Percentiles rank a stretch among this genome's conserved stretches.
phyloP scores from a whole-genome alignment of 2,888 invertebrate species.

The Chrysolina americana region DNA sequence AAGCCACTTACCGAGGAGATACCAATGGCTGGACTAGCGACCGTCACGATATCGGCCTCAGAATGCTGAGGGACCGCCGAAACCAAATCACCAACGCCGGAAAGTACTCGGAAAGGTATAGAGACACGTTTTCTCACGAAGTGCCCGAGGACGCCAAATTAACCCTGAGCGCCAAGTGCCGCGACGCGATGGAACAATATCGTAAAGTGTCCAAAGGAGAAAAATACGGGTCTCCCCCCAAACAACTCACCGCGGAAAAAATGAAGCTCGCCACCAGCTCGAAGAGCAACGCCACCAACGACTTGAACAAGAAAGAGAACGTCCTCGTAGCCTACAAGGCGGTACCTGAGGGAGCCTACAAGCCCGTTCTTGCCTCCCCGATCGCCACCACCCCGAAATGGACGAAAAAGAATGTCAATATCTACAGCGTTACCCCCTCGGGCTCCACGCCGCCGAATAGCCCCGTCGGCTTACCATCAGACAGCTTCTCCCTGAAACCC shows the following conservation, averaged over 20 bases:
- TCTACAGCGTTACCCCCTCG: constrained; percentile 59
- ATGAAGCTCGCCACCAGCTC: constrained; percentile 53
- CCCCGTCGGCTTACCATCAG: constrained; percentile 28
- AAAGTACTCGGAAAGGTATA: constrained; percentile 67
- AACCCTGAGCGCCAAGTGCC: constrained; percentile 57
- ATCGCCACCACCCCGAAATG: constrained; percentile 54
- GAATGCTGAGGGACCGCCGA: constrained; percentile 62
- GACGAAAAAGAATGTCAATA: constrained; percentile 61
- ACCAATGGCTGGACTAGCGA: constrained; percentile 45
- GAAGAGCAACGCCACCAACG: constrained; percentile 66
- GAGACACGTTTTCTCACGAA: constrained; percentile 62
- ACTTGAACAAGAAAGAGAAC: constrained; percentile 67
- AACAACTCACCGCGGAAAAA: constrained; percentile 55
- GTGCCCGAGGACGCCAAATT: constrained; percentile 55
- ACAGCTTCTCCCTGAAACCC: constrained; percentile 32
- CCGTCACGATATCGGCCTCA: constrained; percentile 59
- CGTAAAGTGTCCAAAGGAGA: constrained; percentile 57
- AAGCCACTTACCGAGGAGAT: not conserved
- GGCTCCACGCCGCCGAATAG: constrained; percentile 36
- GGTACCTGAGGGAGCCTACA: constrained; percentile 70
- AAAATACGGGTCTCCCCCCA: constrained; percentile 59
- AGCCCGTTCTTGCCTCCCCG: constrained; percentile 59
- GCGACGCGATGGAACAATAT: constrained; percentile 55
- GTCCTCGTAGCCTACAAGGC: constrained; percentile 72
- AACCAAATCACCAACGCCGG: constrained; percentile 65